phyloP scores from a whole-genome alignment of 92 coral and sea anemone genomes.

The Porites evermanni region DNA sequence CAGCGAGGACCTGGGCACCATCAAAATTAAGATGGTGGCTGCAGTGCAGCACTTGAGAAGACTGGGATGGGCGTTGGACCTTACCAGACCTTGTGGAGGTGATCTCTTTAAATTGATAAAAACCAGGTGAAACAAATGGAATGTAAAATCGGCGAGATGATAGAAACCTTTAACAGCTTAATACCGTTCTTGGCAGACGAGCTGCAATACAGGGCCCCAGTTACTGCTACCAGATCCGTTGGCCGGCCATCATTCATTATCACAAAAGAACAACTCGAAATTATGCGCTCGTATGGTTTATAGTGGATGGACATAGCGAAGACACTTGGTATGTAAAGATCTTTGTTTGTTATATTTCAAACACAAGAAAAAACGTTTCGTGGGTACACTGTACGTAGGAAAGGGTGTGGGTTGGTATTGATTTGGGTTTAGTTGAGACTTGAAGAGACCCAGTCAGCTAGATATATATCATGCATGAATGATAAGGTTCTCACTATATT shows the following conservation, averaged over 20 bases:
- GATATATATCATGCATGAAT: background rate
- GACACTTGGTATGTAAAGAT: conserved; percentile 5
- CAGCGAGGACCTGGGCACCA: conserved; percentile 4
- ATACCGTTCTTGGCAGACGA: conserved; percentile 6
- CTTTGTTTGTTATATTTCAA: too few species aligned
- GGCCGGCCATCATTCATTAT: conserved; percentile 57
- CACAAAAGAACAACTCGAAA: conserved; percentile 57
- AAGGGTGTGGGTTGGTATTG: too few species aligned
- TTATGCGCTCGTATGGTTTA: conserved; percentile 34
- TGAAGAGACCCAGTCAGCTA: background rate
- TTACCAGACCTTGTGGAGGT: conserved; percentile 15
- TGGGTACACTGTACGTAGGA: too few species aligned
- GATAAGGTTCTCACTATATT: background rate
- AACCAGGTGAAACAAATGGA: too few species aligned
- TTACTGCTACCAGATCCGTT: background rate
- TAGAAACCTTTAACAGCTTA: background rate
- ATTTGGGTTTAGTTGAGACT: too few species aligned
- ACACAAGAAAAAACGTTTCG: too few species aligned
- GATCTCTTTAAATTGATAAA: background rate
- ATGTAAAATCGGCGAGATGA: too few species aligned
- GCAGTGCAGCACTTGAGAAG: conserved; percentile 9
- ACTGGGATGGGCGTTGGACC: conserved; percentile 9
- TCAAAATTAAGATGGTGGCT: conserved; percentile 22
- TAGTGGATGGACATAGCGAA: conserved; percentile 41
- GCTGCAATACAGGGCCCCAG: conserved; percentile 35